These are phyloP conservation scores for Centroberyx gerrardi DNA, from an alignment of 2,797 vertebrate genomes.

Conservation along the genomic window DNA sequence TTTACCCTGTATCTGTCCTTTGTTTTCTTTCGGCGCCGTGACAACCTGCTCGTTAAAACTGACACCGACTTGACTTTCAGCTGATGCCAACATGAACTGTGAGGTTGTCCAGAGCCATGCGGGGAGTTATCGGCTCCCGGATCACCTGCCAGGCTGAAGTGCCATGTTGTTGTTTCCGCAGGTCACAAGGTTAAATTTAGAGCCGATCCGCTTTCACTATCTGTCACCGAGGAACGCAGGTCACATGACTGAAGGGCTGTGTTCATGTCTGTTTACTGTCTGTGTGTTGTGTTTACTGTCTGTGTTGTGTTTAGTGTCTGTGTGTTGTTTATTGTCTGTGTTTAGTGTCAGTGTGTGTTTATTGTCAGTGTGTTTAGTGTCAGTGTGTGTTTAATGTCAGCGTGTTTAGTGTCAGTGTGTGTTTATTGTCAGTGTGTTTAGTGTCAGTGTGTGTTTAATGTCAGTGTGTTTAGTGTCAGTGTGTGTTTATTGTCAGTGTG, in stretches of 20 bases:
- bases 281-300: too few relatives aligned
- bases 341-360: not conserved
- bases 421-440: not conserved
- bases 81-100: constrained; percentile 9
- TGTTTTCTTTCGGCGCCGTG: constrained; percentile 28
- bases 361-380: not conserved
- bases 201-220: not conserved
- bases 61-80: not conserved
- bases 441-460: not conserved
- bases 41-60: constrained; percentile 1
- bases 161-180: constrained; percentile 11
- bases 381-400: not conserved
- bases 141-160: constrained; percentile 38
- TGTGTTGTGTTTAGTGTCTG: too few relatives aligned
- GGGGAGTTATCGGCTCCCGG: too few relatives aligned
- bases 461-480: not conserved
- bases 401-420: too few relatives aligned
- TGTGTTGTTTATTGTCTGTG: not conserved
- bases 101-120: constrained; percentile 21
- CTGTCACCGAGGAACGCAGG: constrained; percentile 21
- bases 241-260: constrained; percentile 17
- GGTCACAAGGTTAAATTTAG: constrained; percentile 55
- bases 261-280: too few relatives aligned
- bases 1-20: not conserved
- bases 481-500: not conserved